phyloP scores from a whole-genome alignment of 2,113 vertebrate genomes.

The Corydoras maculifer region DNA sequence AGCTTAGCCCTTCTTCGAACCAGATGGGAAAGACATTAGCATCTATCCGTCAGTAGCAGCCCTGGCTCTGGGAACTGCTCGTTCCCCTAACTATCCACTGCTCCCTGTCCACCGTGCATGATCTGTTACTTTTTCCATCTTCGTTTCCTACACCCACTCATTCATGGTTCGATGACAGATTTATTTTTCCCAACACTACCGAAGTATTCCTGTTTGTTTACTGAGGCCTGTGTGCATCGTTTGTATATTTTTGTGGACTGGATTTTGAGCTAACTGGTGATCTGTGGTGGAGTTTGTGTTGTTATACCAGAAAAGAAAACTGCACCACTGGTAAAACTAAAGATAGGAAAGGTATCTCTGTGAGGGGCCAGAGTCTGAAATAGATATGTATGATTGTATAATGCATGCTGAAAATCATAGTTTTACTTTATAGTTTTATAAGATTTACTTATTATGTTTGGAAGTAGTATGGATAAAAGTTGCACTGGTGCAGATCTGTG shows the following conservation, averaged over 20 bases:
- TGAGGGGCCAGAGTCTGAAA: constrained; percentile 2
- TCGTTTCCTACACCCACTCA: constrained; percentile 51
- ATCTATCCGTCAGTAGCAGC: constrained; percentile 55
- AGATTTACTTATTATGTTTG: constrained; percentile 47
- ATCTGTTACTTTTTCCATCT: constrained; percentile 56
- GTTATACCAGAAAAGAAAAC: constrained; percentile 11
- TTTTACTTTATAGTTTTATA: constrained; percentile 1
- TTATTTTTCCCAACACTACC: no score
- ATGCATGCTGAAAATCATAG: constrained; percentile 4
- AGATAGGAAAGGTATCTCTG: constrained; percentile 20
- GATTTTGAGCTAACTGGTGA: constrained; percentile 12
- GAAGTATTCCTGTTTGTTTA: constrained; percentile 38
- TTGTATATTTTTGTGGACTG: constrained; percentile 17
- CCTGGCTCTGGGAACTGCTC: constrained; percentile 20
- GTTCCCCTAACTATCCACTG: constrained; percentile 13
- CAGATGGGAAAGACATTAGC: constrained; percentile 67
- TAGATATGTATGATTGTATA: not conserved
- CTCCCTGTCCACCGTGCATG: constrained; percentile 59
- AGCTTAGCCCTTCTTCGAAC: constrained; percentile 52
- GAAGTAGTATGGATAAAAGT: constrained; percentile 50
- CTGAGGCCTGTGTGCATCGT: not conserved
- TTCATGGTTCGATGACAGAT: not conserved
- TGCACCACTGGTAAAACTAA: constrained; percentile 23
- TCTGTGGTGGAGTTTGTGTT: constrained; percentile 1
- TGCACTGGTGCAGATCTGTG: constrained; percentile 40